Evolutionary conservation across 2,797 vertebrate genomes (phyloP).

Genomic region (Champsocephalus esox): DNA sequence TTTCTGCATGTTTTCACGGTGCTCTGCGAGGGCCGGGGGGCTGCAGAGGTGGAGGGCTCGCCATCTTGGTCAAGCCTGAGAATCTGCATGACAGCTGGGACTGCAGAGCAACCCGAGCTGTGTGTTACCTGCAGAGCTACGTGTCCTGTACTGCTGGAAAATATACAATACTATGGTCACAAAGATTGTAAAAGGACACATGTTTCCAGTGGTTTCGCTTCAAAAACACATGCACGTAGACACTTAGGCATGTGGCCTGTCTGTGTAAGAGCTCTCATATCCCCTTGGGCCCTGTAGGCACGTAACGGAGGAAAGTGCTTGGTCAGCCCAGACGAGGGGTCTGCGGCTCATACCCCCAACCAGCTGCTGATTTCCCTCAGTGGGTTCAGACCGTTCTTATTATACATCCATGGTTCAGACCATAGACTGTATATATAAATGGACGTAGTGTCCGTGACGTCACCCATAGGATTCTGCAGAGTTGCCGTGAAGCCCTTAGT

Average conservation of each 20-base stretch:
- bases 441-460: too few species aligned
- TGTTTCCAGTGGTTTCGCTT: constrained; percentile 30
- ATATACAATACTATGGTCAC: neutral
- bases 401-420: constrained; percentile 32
- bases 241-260: constrained; percentile 42
- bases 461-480: too few species aligned
- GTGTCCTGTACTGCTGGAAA: constrained; percentile 40
- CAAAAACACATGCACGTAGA: constrained; percentile 14
- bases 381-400: constrained; percentile 35
- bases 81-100: constrained; percentile 63
- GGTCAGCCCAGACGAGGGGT: constrained; percentile 60
- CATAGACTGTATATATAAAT: too few species aligned
- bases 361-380: constrained; percentile 64
- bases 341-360: constrained; percentile 53
- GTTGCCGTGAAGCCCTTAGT: too few species aligned
- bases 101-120: constrained; percentile 34
- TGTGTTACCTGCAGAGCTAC: constrained; percentile 37
- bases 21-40: constrained; percentile 23
- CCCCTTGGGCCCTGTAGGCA: constrained; percentile 42
- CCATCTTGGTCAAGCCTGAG: constrained; percentile 40
- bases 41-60: constrained; percentile 50
- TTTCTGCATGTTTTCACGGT: constrained; percentile 69
- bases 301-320: constrained; percentile 64
- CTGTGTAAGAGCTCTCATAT: constrained; percentile 32
- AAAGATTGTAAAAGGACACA: constrained; percentile 19